Base-by-base conservation (phyloP, 2,888 invertebrate species). In the Panzeria rudis region DNA sequence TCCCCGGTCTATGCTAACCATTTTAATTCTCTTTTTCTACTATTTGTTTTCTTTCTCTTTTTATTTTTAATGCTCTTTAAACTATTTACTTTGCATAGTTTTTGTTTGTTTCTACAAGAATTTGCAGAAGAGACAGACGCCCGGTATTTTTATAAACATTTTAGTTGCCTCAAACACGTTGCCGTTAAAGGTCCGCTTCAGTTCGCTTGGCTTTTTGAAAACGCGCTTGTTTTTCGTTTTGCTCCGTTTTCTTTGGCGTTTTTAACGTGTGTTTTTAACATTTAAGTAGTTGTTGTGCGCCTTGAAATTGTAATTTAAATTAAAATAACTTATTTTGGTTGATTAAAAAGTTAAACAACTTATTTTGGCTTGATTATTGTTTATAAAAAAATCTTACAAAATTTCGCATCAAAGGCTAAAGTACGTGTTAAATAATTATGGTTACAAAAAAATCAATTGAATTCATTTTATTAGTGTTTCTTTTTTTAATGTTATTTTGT, bases 321-420 rank as follows among this genome's bases (percentile, higher is more conserved):
- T 20, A 44, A 69, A 61, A 20, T 44, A 59, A 23, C 6, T 52
- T 35, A 61, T 71, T 71, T 71, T 44, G 44, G 32, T 29, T 4
- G 17, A 17, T 61, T 75, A 41, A 62, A 38, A 62, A 50, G 23
- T 15, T 23, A 62, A 41, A 38, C 41, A 41, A 41, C 35, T 54
- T 61, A 25, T 41, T 52, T 54, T 54, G n/a, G 32, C 23, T 71
- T 52, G 52, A 20, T 52, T 72, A 64, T 61, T 61, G 35, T 68
- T 29, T 64, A 25, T 0, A 41, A 47, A 62, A 72, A 79, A 82
- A 79, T 61, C 41, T 52, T 32, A 79, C 85, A 85, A 82, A 85
- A 85, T 85, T 85, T 85, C 85, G 32, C 85, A 85, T 35, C 64
- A 79, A 64, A 85, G 82, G 85, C 75, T 82, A 82, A 85, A 85